phyloP scores from a whole-genome alignment of 2,113 vertebrate genomes.

The Ochotona curzoniae region DNA sequence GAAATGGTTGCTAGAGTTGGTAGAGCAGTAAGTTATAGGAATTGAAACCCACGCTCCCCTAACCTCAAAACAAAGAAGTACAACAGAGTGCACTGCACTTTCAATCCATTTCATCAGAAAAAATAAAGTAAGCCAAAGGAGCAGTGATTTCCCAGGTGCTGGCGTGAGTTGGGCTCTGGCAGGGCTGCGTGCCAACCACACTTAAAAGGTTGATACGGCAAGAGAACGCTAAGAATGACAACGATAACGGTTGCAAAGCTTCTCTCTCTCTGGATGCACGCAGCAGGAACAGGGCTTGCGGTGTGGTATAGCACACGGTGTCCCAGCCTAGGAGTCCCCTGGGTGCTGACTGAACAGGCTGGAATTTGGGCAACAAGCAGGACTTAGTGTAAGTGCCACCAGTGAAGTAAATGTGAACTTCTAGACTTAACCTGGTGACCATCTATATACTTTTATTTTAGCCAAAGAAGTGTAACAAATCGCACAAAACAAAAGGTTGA shows the following conservation, averaged over 20 bases:
- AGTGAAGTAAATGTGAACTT: not conserved
- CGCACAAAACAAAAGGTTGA: not conserved
- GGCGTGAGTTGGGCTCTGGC: not conserved
- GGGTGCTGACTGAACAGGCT: not conserved
- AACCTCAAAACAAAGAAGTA: constrained; percentile 73
- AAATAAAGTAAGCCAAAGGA: constrained; percentile 15
- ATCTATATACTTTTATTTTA: not conserved
- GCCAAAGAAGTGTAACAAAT: not conserved
- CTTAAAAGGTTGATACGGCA: not conserved
- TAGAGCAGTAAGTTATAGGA: constrained; percentile 55
- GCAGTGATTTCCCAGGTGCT: not conserved
- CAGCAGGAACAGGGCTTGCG: not conserved
- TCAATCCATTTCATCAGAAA: constrained; percentile 36
- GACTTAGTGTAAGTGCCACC: not conserved
- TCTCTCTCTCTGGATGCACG: not conserved
- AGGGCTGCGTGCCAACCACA: too few relatives aligned
- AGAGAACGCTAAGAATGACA: not conserved
- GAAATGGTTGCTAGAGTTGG: not conserved
- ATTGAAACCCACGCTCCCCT: constrained; percentile 59
- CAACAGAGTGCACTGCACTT: not conserved
- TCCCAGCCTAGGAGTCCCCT: not conserved
- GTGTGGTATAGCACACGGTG: too few relatives aligned
- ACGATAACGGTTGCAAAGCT: not conserved
- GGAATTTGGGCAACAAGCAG: not conserved
- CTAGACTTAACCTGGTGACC: not conserved